Conservation (phyloP, 2,797 vertebrate species). For the Schizopygopsis malacanthus region DNA sequence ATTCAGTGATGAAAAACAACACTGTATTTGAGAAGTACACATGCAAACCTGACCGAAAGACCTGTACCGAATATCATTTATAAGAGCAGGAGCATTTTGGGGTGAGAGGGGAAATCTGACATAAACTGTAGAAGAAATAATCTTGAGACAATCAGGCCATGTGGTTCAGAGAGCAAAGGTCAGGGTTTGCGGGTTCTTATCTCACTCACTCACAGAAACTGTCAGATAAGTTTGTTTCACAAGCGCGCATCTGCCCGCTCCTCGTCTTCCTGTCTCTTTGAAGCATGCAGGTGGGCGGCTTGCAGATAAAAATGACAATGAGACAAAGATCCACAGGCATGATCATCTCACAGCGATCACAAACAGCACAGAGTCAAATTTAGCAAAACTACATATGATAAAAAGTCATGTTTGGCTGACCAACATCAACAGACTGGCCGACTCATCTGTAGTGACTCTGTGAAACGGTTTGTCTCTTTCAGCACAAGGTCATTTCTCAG, state of each 20-base stretch:
- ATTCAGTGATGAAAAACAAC: too few relatives aligned
- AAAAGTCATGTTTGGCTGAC: background rate
- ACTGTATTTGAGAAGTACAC: background rate
- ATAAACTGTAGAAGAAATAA: background rate
- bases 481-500: constrained; percentile 13
- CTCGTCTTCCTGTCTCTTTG: constrained; percentile 4
- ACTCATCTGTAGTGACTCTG: background rate
- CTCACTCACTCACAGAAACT: background rate
- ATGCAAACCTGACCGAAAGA: background rate
- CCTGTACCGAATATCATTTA: background rate
- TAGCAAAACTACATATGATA: background rate
- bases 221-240: constrained; percentile 2
- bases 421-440: background rate
- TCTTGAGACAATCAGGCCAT: background rate
- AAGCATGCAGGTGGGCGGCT: constrained; percentile 15
- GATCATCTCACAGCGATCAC: constrained; percentile 6
- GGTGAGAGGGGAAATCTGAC: background rate
- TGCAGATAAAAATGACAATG: constrained; percentile 25
- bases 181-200: background rate
- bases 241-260: background rate
- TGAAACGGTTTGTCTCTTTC: background rate
- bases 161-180: constrained; percentile 1
- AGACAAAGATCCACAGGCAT: background rate
- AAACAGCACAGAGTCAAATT: constrained; percentile 1
- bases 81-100: background rate